Evolutionary conservation across 2,888 invertebrate genomes (phyloP).

Genomic region (Meiosimyza platycephala): DNA sequence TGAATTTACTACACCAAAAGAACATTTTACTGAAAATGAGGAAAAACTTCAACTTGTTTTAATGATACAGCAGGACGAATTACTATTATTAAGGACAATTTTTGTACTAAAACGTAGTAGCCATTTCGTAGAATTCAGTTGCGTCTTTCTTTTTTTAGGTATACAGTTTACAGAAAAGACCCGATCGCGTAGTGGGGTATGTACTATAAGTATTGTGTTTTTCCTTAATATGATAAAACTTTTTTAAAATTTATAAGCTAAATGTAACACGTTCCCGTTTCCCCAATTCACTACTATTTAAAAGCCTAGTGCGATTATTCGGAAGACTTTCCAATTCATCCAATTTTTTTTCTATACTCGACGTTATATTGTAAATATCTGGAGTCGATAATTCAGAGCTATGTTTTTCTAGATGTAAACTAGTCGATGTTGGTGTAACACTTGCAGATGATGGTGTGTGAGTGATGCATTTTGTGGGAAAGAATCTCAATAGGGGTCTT

Average conservation of each 20-base stretch:
- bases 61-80: too few relatives aligned
- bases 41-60: too few relatives aligned
- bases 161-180: too few relatives aligned
- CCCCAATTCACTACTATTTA: not conserved
- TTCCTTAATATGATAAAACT: too few relatives aligned
- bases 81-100: too few relatives aligned
- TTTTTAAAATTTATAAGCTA: conserved; percentile 32
- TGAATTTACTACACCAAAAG: too few relatives aligned
- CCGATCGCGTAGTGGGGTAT: too few relatives aligned
- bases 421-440: not conserved
- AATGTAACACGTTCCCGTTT: conserved; percentile 43
- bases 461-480: conserved; percentile 54
- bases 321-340: conserved; percentile 51
- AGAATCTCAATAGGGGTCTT: conserved; percentile 69
- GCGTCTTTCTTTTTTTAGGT: too few relatives aligned
- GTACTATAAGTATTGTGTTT: too few relatives aligned
- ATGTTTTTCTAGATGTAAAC: not conserved
- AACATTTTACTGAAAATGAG: too few relatives aligned
- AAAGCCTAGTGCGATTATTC: not conserved
- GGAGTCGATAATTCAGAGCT: conserved; percentile 34
- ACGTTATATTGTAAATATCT: conserved; percentile 55
- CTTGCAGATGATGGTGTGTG: not conserved
- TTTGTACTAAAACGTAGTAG: too few relatives aligned
- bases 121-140: too few relatives aligned
- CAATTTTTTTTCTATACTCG: conserved; percentile 55